Evolutionary conservation across 2,797 vertebrate genomes (phyloP), one percentile per base, ranked within the genome.

Genomic region (Falco concolor): DNA sequence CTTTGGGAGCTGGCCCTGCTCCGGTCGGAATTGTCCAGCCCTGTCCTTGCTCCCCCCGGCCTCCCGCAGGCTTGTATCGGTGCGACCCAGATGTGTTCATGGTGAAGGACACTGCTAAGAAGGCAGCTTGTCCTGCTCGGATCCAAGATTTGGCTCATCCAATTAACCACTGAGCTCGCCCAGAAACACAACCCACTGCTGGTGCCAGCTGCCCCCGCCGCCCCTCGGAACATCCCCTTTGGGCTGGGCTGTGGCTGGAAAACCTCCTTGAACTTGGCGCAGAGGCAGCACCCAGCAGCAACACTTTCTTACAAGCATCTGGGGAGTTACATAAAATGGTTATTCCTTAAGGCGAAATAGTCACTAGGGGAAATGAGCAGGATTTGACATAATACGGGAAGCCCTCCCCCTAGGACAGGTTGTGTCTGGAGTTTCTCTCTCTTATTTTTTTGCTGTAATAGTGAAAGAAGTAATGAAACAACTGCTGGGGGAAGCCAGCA

Each of bases 61-160:
- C 40, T 89, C 64, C 95, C 13, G 4, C 69, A 54, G 34, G 6
- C 36, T 9, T 76, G 7, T 19, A 82, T 38, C 79, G 68, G 1
- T 94, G 97, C 4, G 89, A 98, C 30, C 89, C 94, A 18, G 91
- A 96, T 0, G 97, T 89, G 2, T 98, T 98, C 93, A 92, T 8
- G 12, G 97, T 98, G 80, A 98, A 97, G 80, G 94, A 96, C 25
- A 0, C 93, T 40, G 98, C 98, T 78, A 84, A 96, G 95, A 98
- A 93, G 86, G 93, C 98, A 11, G 4, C 7, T 3, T 98, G 98
- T 88, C 96, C 98, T 67, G 49, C 54, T 4, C 93, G 98, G 68
- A 12, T 98, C 53, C 60, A 13, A 16, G 63, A 97, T 9, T 47
- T 98, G 84, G 97, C 98, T 47, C 47, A n/a, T 65, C 98, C 97